These are phyloP conservation scores for Trichonephila clavipes DNA, from an alignment of 1,140 invertebrate genomes.

Conservation along the genomic window DNA sequence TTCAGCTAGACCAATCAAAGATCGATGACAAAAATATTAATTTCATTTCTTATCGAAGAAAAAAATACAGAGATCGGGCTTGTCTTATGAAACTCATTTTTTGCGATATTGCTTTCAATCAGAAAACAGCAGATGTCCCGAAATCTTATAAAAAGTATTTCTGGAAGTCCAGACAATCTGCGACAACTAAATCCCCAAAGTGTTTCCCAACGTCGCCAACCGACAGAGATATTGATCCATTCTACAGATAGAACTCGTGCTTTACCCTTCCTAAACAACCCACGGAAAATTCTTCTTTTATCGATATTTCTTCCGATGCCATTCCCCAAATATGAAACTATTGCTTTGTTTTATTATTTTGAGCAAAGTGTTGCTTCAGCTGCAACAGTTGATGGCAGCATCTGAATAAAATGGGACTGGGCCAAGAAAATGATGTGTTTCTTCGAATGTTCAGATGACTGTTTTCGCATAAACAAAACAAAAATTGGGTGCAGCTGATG, in stretches of 20 bases:
- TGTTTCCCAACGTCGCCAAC: neutral
- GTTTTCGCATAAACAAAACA: neutral
- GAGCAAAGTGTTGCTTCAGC: neutral
- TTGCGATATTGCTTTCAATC: neutral
- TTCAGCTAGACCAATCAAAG: neutral
- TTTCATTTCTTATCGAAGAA: too few species aligned
- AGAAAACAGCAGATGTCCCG: neutral
- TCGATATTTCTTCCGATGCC: neutral
- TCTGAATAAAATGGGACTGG: neutral
- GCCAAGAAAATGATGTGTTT: neutral
- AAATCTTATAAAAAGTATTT: conserved; percentile 13
- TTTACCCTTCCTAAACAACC: neutral
- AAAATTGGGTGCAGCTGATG: neutral
- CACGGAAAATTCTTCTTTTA: neutral
- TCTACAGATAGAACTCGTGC: neutral
- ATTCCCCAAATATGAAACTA: neutral
- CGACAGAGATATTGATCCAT: neutral
- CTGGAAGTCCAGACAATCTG: conserved; percentile 8
- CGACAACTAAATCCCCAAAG: neutral
- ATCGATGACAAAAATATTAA: too few species aligned
- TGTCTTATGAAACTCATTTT: neutral
- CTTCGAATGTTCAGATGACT: conserved; percentile 1
- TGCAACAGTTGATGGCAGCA: neutral
- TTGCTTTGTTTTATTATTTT: neutral
- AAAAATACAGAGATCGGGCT: neutral